Conservation (phyloP, 2,888 invertebrate species). For the Tryphoninae sp. region DNA sequence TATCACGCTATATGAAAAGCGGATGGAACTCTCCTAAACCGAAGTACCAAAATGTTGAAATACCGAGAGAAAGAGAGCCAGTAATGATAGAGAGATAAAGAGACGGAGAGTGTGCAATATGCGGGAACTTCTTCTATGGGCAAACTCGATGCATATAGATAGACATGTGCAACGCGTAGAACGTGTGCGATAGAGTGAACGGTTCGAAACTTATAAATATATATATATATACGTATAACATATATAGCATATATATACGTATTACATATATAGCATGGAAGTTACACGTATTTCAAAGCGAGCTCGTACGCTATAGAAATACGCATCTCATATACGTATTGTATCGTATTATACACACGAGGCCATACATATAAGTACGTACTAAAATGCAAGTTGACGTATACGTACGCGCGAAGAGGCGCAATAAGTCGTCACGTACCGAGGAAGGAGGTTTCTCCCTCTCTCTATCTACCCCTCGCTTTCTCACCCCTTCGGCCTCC, state of each 20-base stretch:
- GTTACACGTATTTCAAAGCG: conserved; percentile 23
- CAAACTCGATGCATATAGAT: conserved; percentile 43
- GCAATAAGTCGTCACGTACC: conserved; percentile 68
- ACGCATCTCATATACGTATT: neutral
- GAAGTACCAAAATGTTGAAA: conserved; percentile 16
- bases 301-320: conserved; percentile 21
- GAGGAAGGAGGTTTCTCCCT: conserved; percentile 38
- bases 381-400: conserved; percentile 38
- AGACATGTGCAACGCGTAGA: conserved; percentile 28
- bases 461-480: conserved; percentile 17
- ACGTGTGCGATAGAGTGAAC: conserved; percentile 22
- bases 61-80: conserved; percentile 31
- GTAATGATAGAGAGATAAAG: conserved; percentile 5
- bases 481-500: neutral
- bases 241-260: neutral
- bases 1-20: conserved; percentile 30
- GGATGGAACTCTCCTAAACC: conserved; percentile 38
- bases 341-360: neutral
- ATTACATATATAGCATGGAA: neutral
- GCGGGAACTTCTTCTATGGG: conserved; percentile 50
- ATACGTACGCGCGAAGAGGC: conserved; percentile 54
- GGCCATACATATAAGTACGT: neutral
- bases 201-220: conserved; percentile 10
- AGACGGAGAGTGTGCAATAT: conserved; percentile 49
- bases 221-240: neutral